Evolutionary conservation across 1,140 invertebrate genomes (phyloP).

Genomic region (Saccostrea glomerata): DNA sequence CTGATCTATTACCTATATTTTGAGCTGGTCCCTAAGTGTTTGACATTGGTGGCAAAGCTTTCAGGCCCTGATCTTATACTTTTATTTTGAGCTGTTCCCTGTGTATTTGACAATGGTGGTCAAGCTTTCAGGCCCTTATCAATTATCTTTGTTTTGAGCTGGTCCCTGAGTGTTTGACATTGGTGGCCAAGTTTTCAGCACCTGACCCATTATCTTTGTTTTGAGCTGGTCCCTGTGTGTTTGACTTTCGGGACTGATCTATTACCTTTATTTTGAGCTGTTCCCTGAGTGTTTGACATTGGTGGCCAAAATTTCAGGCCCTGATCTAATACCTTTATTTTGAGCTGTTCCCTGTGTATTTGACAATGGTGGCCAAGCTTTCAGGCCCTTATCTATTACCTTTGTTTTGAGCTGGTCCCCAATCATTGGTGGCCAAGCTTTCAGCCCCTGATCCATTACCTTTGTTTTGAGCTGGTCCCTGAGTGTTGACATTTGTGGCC

Average conservation of each 20-base stretch:
- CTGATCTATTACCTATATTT: conserved; percentile 31
- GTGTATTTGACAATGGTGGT: conserved; percentile 48
- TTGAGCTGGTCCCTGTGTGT: neutral
- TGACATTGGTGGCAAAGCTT: conserved; percentile 52
- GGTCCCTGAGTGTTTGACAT: conserved; percentile 26
- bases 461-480: conserved; percentile 1
- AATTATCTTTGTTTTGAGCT: conserved; percentile 28
- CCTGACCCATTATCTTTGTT: too few species aligned
- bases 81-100: neutral
- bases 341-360: neutral
- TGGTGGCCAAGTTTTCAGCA: conserved; percentile 53
- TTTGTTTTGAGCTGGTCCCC: neutral
- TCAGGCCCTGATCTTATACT: conserved; percentile 32
- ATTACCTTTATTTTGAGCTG: conserved; percentile 13
- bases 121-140: conserved; percentile 41
- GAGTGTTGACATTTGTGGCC: conserved; percentile 49
- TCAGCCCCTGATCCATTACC: conserved; percentile 32
- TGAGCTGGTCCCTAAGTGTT: neutral
- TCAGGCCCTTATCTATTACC: conserved; percentile 1
- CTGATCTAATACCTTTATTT: too few species aligned
- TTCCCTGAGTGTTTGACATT: conserved; percentile 22
- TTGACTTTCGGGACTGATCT: conserved; percentile 41
- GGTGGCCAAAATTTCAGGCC: conserved; percentile 49
- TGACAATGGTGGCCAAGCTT: conserved; percentile 52
- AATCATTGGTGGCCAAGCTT: conserved; percentile 51